Evolutionary conservation across 1,140 invertebrate genomes (phyloP).

Genomic region (Choristoneura fumiferana): DNA sequence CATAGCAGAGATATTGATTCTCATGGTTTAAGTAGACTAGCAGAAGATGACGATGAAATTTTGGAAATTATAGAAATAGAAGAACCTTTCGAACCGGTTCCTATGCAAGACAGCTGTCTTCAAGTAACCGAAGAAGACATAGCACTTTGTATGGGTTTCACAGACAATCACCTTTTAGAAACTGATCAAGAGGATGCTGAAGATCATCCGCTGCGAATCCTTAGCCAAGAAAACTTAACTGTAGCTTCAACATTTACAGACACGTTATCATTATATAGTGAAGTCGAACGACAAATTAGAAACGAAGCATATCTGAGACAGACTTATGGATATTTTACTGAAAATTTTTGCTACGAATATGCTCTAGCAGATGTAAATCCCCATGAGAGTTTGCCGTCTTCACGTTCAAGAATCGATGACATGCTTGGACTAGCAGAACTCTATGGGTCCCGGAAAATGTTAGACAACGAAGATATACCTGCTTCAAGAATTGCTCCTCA

Average conservation of each 20-base stretch:
- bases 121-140: constrained; percentile 96
- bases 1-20: constrained; percentile 72
- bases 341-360: constrained; percentile 57
- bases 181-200: constrained; percentile 82
- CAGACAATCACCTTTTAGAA: constrained; percentile 85
- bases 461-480: constrained; percentile 49
- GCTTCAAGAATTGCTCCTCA: constrained; percentile 58
- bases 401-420: constrained; percentile 63
- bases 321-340: constrained; percentile 68
- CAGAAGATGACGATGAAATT: constrained; percentile 83
- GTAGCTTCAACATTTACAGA: constrained; percentile 92
- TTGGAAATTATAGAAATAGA: constrained; percentile 91
- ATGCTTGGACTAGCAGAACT: constrained; percentile 59
- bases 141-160: constrained; percentile 88
- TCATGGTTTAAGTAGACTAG: constrained; percentile 69
- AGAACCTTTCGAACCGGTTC: constrained; percentile 88
- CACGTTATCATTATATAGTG: constrained; percentile 87
- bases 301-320: constrained; percentile 71
- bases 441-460: constrained; percentile 56
- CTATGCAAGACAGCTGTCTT: constrained; percentile 89
- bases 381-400: constrained; percentile 61
- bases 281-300: constrained; percentile 81
- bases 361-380: constrained; percentile 48
- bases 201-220: constrained; percentile 91
- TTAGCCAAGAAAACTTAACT: constrained; percentile 94